Percentiles rank a stretch among this genome's conserved stretches.
Conservation (phyloP, 2,113 vertebrate species). For the Lepus europaeus region DNA sequence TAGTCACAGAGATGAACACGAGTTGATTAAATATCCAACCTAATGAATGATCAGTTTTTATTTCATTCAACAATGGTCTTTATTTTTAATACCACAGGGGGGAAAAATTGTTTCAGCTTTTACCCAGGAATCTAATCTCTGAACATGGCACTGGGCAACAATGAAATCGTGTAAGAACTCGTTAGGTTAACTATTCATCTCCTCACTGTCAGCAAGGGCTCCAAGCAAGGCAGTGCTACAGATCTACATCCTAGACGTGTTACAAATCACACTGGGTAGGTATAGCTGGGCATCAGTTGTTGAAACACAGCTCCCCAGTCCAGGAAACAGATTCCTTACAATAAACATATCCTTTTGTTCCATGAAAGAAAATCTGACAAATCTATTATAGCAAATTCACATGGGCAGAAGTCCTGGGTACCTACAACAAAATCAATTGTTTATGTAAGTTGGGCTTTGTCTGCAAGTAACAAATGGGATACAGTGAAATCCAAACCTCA, state of each 20-base stretch:
- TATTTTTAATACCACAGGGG: neutral
- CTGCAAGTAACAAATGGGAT: neutral
- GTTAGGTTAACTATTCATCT: conserved; percentile 32
- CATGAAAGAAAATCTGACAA: conserved; percentile 14
- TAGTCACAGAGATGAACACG: accelerated
- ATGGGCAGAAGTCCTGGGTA: neutral
- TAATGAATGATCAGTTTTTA: conserved; percentile 38
- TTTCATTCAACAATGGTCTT: conserved; percentile 24
- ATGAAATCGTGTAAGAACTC: conserved; percentile 25
- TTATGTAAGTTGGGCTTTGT: conserved; percentile 17
- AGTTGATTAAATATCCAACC: neutral
- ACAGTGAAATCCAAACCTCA: neutral
- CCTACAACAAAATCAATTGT: neutral
- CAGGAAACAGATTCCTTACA: conserved; percentile 28
- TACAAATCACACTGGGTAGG: neutral
- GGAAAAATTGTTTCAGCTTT: neutral
- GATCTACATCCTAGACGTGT: neutral
- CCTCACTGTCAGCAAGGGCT: neutral
- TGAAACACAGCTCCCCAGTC: neutral
- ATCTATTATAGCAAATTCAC: neutral
- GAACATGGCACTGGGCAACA: conserved; percentile 33
- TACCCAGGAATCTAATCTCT: conserved; percentile 51
- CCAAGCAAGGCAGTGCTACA: neutral
- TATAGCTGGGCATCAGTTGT: neutral
- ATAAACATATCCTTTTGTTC: neutral